A percentile compares a stretch with the other conserved stretches of the same genome.
phyloP scores from a whole-genome alignment of 1,140 invertebrate genomes.

The Latrodectus geometricus region DNA sequence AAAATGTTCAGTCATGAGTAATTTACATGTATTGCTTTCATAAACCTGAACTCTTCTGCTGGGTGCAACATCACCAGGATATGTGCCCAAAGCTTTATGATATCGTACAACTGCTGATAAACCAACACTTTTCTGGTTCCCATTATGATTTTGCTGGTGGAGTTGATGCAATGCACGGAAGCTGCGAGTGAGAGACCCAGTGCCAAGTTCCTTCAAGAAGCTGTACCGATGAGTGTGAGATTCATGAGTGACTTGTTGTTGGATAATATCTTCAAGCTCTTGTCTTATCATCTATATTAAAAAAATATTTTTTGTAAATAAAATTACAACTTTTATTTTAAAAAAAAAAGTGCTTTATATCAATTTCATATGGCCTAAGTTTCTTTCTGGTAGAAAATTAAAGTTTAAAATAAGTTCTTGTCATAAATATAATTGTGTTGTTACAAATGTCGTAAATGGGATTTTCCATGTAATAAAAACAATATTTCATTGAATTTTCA shows the following conservation, averaged over 20 bases:
- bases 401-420: too few species aligned
- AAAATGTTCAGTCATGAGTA: conserved; percentile 86
- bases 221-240: conserved; percentile 48
- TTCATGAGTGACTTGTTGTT: conserved; percentile 64
- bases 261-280: conserved; percentile 71
- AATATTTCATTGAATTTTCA: too few species aligned
- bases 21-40: conserved; percentile 89
- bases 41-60: conserved; percentile 68
- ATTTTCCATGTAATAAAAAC: too few species aligned
- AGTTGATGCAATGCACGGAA: conserved; percentile 58
- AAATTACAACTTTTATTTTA: too few species aligned
- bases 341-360: too few species aligned
- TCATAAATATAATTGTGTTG: too few species aligned
- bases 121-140: conserved; percentile 53
- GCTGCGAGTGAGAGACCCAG: conserved; percentile 53
- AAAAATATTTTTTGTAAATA: background rate
- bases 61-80: conserved; percentile 52
- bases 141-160: conserved; percentile 32
- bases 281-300: conserved; percentile 77
- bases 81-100: conserved; percentile 63
- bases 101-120: conserved; percentile 63
- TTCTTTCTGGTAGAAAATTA: too few species aligned
- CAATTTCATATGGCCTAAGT: too few species aligned
- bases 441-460: too few species aligned
- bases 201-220: conserved; percentile 59